Conservation (phyloP, 2,888 invertebrate genomes). For the Drosophila kokeensis region DNA sequence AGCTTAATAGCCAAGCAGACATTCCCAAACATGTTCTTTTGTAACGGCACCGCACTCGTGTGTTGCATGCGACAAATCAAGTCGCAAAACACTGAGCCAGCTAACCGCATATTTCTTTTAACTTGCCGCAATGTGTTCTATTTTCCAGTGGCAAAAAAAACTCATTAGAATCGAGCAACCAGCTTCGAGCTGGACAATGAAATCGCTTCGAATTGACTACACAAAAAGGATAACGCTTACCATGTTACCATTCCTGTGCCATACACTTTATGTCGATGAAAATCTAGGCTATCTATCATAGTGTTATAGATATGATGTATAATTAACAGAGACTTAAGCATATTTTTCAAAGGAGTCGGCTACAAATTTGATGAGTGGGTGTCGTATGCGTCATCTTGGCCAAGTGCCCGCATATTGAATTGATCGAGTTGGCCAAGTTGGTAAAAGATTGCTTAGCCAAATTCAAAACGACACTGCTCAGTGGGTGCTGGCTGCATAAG, state of each 20-base stretch:
- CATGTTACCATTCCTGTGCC: neutral
- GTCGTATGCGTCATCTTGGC: neutral
- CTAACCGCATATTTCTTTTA: neutral
- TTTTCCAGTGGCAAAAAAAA: neutral
- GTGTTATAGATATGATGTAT: neutral
- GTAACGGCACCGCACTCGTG: neutral
- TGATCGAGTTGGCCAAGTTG: neutral
- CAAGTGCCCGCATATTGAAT: neutral
- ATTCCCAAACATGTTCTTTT: neutral
- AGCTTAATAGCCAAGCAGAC: neutral
- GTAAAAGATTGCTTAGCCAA: neutral
- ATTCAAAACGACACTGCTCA: neutral
- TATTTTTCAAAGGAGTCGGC: conserved; percentile 16
- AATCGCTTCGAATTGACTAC: neutral
- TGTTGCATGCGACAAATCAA: neutral
- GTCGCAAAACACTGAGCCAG: neutral
- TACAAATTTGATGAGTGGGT: conserved; percentile 45
- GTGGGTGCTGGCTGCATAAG: neutral
- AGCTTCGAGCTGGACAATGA: neutral
- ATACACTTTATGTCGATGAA: neutral
- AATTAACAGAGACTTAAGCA: neutral
- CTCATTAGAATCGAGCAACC: neutral
- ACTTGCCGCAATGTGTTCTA: neutral
- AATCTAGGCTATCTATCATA: neutral
- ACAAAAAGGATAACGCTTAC: neutral